Conservation (phyloP, 1,140 invertebrate species). For the Diabrotica undecimpunctata region DNA sequence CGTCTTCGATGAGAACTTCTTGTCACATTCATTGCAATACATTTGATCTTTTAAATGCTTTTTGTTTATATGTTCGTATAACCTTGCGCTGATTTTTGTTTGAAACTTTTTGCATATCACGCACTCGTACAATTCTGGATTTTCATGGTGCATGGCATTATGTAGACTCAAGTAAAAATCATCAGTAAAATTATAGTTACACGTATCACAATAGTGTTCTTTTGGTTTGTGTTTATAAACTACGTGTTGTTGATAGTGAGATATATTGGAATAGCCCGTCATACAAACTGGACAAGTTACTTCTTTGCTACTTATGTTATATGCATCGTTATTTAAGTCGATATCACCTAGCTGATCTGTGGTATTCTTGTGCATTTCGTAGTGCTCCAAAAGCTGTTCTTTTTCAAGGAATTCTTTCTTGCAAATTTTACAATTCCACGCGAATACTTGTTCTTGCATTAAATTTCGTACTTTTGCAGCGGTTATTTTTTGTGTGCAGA, state of each 20-base stretch:
- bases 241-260: conserved; percentile 27
- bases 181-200: not conserved
- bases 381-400: not conserved
- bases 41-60: no score
- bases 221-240: conserved; percentile 25
- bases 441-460: no score
- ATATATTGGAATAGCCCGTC: conserved; percentile 39
- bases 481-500: no score
- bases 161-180: not conserved
- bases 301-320: not conserved
- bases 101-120: not conserved
- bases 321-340: conserved; percentile 35
- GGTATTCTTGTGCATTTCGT: not conserved
- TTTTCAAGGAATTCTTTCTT: no score
- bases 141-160: not conserved
- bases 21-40: not conserved
- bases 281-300: conserved; percentile 48
- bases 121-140: not conserved
- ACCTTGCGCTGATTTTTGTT: not conserved
- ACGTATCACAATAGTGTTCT: not conserved
- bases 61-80: no score
- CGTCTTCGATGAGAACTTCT: not conserved
- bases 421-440: no score
- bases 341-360: conserved; percentile 25
- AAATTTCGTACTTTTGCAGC: no score